phyloP scores from a whole-genome alignment of 2,797 vertebrate genomes.

The Nasua narica region DNA sequence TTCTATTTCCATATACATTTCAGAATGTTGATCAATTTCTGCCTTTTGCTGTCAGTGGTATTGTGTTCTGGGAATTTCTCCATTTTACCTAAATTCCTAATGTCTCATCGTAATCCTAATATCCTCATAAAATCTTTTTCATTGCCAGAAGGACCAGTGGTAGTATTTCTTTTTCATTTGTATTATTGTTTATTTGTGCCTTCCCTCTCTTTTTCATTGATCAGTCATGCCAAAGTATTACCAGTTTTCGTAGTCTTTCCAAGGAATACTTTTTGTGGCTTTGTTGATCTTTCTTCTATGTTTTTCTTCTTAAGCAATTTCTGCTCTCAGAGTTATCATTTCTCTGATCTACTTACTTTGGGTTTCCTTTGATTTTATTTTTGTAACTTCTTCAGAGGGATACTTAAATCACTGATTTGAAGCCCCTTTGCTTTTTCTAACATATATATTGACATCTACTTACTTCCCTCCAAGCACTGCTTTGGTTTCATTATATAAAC shows the following conservation, averaged over 20 bases:
- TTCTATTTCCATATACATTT: not conserved
- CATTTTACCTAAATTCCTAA: not conserved
- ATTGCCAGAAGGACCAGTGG: not conserved
- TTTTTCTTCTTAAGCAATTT: not conserved
- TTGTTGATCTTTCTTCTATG: not conserved
- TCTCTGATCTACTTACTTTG: not conserved
- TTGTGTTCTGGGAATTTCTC: not conserved
- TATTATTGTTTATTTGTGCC: not conserved
- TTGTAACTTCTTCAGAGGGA: not conserved
- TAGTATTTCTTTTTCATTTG: not conserved
- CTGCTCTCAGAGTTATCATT: not conserved
- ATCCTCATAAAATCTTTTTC: not conserved
- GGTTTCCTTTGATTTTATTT: slow-evolving; percentile 25
- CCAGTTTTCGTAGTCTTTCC: not conserved
- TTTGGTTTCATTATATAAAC: slow-evolving; percentile 18
- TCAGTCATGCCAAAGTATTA: not conserved
- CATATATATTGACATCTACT: not conserved
- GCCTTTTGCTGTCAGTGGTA: not conserved
- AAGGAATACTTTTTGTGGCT: not conserved
- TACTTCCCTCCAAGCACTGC: not conserved
- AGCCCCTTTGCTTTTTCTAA: not conserved
- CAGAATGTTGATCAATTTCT: not conserved
- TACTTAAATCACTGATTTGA: not conserved
- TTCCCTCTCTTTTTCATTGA: not conserved
- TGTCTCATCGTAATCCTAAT: not conserved